These are phyloP conservation scores for Peucedramus taeniatus DNA, from an alignment of 2,113 vertebrate species.

Conservation along the genomic window DNA sequence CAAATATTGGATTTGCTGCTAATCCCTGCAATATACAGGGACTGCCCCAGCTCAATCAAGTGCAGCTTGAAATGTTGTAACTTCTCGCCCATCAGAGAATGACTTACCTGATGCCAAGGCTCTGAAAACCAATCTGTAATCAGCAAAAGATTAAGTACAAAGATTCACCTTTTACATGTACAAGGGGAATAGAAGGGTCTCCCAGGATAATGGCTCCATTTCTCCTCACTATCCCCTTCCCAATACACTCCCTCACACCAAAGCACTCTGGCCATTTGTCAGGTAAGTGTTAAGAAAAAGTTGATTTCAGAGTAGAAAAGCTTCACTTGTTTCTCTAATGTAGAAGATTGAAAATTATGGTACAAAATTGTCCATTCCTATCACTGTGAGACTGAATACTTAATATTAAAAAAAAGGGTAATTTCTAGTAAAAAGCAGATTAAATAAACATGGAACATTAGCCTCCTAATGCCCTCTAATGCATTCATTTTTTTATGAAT, in stretches of 20 bases:
- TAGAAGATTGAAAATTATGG: neutral
- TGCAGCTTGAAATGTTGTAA: neutral
- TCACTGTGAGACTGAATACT: neutral
- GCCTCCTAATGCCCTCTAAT: neutral
- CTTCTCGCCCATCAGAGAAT: neutral
- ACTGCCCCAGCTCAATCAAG: neutral
- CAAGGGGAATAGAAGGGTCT: neutral
- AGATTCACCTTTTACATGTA: neutral
- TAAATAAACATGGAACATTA: neutral
- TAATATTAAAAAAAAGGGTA: neutral
- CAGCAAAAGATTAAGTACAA: neutral
- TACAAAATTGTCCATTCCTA: neutral
- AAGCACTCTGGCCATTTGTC: neutral
- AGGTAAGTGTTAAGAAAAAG: neutral
- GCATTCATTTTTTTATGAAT: neutral
- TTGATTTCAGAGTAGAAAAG: neutral
- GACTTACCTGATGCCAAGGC: neutral
- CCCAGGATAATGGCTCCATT: neutral
- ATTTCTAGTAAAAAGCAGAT: neutral
- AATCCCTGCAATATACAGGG: neutral
- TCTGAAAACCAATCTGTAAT: neutral
- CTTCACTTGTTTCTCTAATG: neutral
- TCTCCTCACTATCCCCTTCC: neutral
- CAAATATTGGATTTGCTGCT: neutral
- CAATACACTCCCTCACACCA: accelerated